Evolutionary conservation across 1,140 invertebrate species (phyloP), one percentile per base, ranked within the genome.

Genomic region (Vollenhovia emeryi): DNA sequence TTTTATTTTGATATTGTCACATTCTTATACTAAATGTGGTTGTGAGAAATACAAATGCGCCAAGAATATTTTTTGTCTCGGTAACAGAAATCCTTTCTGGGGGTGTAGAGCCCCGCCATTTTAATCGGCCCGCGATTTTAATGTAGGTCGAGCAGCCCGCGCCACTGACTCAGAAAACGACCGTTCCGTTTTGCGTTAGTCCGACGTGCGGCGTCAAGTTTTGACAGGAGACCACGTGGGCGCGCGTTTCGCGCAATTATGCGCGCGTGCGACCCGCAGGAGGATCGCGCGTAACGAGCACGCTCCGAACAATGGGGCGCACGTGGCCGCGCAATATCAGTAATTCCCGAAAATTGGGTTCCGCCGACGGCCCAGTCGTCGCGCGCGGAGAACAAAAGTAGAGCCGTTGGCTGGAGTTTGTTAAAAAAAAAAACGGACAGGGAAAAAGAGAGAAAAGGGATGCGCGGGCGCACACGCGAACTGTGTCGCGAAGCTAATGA

Each of bases 401-500:
- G 64, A 30, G n/a, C 78, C 64, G 13, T 33, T 36, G 73, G 24
- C 9, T 18, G 24, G 11, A 64, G 43, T 84, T 78, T 0, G 21
- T 78, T 64, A 66, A 75, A 50, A 45, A 62, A 55, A 30, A 24
- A 71, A n/a, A 24, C n/a, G n/a, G 3, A 57, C 50, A 36, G 7
- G 62, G 24, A 9, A 9, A 4, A 74, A 13, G 30, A 8, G 33
- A 36, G 13, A 36, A 24, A 62, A n/a, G 9, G 21, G 21, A 13
- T 48, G 48, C 57, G 40, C 62, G 33, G 21, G 27, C 50, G 43
- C 52, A n/a, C 43, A 9, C 69, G 48, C 71, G 24, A 80, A 55
- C 33, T 33, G n/a, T 71, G 48, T 55, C 50, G 64, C 79, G 27
- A 89, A 88, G 86, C 88, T 92, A 93, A 93, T 90, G 90, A 92